A percentile compares a stretch with the other conserved stretches of the same genome.
phyloP scores from a whole-genome alignment of 2,888 invertebrate genomes.

The Teleiodes luculella region DNA sequence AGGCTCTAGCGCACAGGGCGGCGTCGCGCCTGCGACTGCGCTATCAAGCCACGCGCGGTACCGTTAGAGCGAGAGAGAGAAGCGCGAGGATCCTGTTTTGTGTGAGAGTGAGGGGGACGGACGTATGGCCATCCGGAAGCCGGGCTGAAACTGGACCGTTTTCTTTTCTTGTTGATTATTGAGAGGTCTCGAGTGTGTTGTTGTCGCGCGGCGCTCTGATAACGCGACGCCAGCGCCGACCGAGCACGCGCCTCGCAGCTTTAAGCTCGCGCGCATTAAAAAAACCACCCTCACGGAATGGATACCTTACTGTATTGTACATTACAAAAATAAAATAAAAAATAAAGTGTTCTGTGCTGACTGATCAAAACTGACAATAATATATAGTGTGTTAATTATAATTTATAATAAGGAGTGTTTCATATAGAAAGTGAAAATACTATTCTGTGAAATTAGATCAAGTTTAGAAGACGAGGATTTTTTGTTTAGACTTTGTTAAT shows the following conservation, averaged over 20 bases:
- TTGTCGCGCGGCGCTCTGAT: conserved; percentile 76
- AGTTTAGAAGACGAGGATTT: conserved; percentile 27
- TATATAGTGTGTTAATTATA: conserved; percentile 1
- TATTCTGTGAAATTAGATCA: conserved; percentile 42
- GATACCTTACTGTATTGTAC: conserved; percentile 48
- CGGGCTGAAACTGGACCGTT: conserved; percentile 79
- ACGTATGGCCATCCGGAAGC: conserved; percentile 74
- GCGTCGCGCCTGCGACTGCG: conserved; percentile 68
- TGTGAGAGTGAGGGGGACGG: conserved; percentile 58
- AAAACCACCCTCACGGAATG: conserved; percentile 60
- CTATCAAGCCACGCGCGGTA: conserved; percentile 62
- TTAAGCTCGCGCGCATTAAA: conserved; percentile 61
- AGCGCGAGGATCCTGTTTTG: conserved; percentile 25
- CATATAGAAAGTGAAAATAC: conserved; percentile 54
- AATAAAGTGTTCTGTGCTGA: conserved; percentile 30
- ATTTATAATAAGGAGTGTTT: conserved; percentile 8
- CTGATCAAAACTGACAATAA: neutral
- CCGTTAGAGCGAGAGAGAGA: conserved; percentile 72
- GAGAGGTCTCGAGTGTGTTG: conserved; percentile 77
- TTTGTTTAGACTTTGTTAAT: conserved; percentile 34
- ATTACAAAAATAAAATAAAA: conserved; percentile 11
- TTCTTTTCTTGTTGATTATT: conserved; percentile 79
- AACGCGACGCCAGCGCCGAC: conserved; percentile 74
- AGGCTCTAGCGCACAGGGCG: conserved; percentile 45
- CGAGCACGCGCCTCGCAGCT: conserved; percentile 70